A percentile compares a stretch with the other conserved stretches of the same genome.
Conservation (phyloP, 2,888 invertebrate species). For the Achlya flavicornis region DNA sequence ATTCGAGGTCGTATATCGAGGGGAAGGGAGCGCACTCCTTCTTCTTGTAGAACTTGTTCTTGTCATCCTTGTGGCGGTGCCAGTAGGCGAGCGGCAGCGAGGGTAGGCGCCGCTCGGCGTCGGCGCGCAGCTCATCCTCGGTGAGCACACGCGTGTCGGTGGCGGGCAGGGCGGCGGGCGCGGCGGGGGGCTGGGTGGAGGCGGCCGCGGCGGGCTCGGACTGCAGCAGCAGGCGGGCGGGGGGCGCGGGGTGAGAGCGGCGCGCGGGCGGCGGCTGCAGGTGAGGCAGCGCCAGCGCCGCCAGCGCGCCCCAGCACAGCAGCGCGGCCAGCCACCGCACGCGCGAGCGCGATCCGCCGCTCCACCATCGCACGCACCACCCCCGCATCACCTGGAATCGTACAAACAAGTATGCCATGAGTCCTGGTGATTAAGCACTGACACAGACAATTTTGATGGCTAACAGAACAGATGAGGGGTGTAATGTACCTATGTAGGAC, state of each 20-base stretch:
- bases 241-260: constrained; percentile 38
- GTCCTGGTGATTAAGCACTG: too few relatives aligned
- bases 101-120: constrained; percentile 91
- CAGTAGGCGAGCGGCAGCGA: constrained; percentile 94
- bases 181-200: constrained; percentile 25
- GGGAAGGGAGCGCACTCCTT: constrained; percentile 93
- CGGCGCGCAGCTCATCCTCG: constrained; percentile 90
- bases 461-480: too few relatives aligned
- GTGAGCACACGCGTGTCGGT: constrained; percentile 71
- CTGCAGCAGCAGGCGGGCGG: constrained; percentile 33
- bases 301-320: constrained; percentile 71
- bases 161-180: constrained; percentile 45
- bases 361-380: constrained; percentile 59
- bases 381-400: constrained; percentile 70
- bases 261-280: constrained; percentile 50
- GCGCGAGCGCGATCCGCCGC: constrained; percentile 60
- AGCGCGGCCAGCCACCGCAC: constrained; percentile 72
- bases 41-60: constrained; percentile 86
- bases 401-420: constrained; percentile 2
- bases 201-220: constrained; percentile 25
- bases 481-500: neutral
- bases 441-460: too few relatives aligned
- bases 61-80: constrained; percentile 92
- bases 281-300: constrained; percentile 62
- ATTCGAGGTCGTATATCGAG: constrained; percentile 94